Conservation (phyloP, 1,140 invertebrate genomes). For the Hesperophylax magnus region DNA sequence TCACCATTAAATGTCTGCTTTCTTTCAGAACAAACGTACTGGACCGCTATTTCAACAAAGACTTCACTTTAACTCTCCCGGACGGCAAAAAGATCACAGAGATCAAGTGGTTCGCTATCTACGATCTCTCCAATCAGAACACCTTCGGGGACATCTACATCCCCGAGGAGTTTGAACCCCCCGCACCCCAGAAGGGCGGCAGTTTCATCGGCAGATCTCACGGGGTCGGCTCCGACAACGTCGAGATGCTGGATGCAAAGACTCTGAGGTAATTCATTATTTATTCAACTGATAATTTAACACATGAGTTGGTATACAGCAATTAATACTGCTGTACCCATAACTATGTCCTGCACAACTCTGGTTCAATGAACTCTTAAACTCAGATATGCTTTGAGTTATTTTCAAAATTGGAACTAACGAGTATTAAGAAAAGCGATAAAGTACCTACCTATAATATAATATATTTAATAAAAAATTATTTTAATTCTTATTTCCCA, state of each 20-base stretch:
- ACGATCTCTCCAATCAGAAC: conserved; percentile 88
- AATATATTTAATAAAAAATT: too few relatives aligned
- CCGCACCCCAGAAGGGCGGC: conserved; percentile 79
- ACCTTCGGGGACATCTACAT: conserved; percentile 93
- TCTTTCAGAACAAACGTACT: conserved; percentile 87
- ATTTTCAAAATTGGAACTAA: too few relatives aligned
- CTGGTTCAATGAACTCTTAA: too few relatives aligned
- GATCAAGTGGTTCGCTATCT: conserved; percentile 92
- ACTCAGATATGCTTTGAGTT: too few relatives aligned
- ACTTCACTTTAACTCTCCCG: conserved; percentile 86
- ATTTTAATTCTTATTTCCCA: too few relatives aligned
- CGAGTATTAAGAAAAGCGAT: too few relatives aligned
- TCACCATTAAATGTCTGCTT: background rate
- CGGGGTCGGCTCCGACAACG: conserved; percentile 79
- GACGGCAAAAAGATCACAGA: conserved; percentile 90
- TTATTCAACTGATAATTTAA: too few relatives aligned
- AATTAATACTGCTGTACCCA: too few relatives aligned
- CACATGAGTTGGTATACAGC: too few relatives aligned
- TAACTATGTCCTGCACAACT: too few relatives aligned
- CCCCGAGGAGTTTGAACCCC: conserved; percentile 93
- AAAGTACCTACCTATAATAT: too few relatives aligned
- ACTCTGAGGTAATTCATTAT: conserved; percentile 72
- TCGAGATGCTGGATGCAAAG: conserved; percentile 86
- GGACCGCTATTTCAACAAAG: conserved; percentile 87
- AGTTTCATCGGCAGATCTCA: conserved; percentile 80